These are phyloP conservation scores for Apis dorsata DNA, from an alignment of 1,140 invertebrate species.

Conservation along the genomic window DNA sequence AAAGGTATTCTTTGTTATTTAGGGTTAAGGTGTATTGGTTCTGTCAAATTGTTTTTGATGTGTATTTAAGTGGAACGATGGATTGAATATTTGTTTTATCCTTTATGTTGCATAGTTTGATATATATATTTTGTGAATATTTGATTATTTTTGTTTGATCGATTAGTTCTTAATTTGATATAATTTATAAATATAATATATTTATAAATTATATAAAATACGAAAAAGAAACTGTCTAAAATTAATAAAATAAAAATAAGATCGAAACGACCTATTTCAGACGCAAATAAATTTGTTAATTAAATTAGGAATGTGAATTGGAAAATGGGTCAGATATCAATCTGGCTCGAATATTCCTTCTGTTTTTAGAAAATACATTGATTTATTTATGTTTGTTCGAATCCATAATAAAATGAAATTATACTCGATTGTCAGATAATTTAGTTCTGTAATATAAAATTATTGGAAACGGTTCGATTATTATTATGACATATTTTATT, in stretches of 20 bases:
- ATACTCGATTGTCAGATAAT: background rate
- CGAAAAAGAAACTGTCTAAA: background rate
- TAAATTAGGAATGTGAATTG: background rate
- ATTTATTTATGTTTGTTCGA: background rate
- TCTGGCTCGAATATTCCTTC: background rate
- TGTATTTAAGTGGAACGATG: background rate
- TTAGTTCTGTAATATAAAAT: background rate
- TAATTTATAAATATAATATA: too few relatives aligned
- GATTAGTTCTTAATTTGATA: background rate
- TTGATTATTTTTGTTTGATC: too few relatives aligned
- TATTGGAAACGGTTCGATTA: background rate
- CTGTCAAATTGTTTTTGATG: background rate
- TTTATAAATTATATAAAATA: background rate
- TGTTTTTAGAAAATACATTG: too few relatives aligned
- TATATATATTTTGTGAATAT: too few relatives aligned
- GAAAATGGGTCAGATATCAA: background rate
- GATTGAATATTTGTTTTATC: background rate
- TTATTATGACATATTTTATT: background rate
- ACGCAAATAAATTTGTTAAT: background rate
- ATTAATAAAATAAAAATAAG: too few relatives aligned
- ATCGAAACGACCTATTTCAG: background rate
- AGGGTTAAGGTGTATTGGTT: background rate
- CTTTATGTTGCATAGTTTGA: background rate
- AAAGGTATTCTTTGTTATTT: background rate
- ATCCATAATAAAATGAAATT: too few relatives aligned